A percentile compares a stretch with the other conserved stretches of the same genome.
Conservation (phyloP, 1,140 invertebrate genomes). For the Bombyx mori region ASM3026992v2 NC_085128.1:17325501-17326000, state of each 20-base stretch:
- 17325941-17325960: conserved; percentile 19
- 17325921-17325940: conserved; percentile 18
- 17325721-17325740: conserved; percentile 11
- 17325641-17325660: conserved; percentile 12
- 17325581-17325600: no score
- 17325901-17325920: conserved; percentile 6
- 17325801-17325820: neutral
- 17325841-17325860: no score
- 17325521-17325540: neutral
- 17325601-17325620: conserved; percentile 2
- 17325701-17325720: conserved; percentile 11
- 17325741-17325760: conserved; percentile 11
- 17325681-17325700: conserved; percentile 8
- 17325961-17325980: conserved; percentile 20
- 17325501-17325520: neutral
- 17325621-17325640: conserved; percentile 5
- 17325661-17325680: conserved; percentile 8
- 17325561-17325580: no score
- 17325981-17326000: conserved; percentile 10
- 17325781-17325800: conserved; percentile 15
- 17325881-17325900: conserved; percentile 3
- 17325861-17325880: no score
- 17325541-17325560: conserved; percentile 4
- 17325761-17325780: conserved; percentile 21
- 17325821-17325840: no score